A percentile compares a stretch with the other conserved stretches of the same genome.
Conservation (phyloP, 1,140 invertebrate genomes). For the Papilio aristodemus region DNA sequence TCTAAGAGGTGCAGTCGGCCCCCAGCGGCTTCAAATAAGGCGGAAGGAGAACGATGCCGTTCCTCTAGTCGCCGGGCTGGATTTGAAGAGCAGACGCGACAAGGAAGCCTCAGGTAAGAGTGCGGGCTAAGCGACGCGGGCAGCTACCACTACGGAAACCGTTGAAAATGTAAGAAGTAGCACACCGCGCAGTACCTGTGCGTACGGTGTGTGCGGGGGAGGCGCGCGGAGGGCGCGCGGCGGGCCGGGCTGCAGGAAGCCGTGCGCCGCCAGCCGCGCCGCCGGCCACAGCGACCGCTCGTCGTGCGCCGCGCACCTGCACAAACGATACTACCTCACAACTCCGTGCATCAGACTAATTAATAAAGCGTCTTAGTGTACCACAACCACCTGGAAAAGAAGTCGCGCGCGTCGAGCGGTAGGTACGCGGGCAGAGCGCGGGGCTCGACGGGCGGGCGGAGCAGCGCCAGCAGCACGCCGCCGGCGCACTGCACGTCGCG, state of each 20-base stretch:
- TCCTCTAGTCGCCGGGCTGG: too few species aligned
- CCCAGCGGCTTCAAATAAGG: too few species aligned
- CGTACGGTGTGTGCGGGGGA: neutral
- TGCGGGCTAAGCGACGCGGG: too few species aligned
- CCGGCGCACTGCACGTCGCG: conserved; percentile 22
- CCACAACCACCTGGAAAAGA: conserved; percentile 10
- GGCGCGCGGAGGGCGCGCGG: neutral
- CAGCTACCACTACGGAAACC: too few species aligned
- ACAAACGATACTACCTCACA: too few species aligned
- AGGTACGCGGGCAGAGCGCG: conserved; percentile 1
- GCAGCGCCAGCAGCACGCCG: conserved; percentile 11
- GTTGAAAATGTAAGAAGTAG: too few species aligned
- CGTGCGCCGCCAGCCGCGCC: conserved; percentile 82
- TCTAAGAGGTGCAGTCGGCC: too few species aligned
- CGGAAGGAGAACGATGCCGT: too few species aligned
- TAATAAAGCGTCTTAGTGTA: neutral
- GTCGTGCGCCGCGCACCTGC: conserved; percentile 66
- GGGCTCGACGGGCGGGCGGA: neutral
- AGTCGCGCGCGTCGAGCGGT: conserved; percentile 8
- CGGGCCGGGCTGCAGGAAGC: conserved; percentile 66
- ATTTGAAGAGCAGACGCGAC: too few species aligned
- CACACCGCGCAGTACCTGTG: too few species aligned
- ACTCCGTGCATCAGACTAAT: too few species aligned
- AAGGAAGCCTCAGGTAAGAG: too few species aligned
- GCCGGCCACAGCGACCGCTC: conserved; percentile 82